Evolutionary conservation across 2,888 invertebrate species (phyloP).

Genomic region (Crematogaster levior): DNA sequence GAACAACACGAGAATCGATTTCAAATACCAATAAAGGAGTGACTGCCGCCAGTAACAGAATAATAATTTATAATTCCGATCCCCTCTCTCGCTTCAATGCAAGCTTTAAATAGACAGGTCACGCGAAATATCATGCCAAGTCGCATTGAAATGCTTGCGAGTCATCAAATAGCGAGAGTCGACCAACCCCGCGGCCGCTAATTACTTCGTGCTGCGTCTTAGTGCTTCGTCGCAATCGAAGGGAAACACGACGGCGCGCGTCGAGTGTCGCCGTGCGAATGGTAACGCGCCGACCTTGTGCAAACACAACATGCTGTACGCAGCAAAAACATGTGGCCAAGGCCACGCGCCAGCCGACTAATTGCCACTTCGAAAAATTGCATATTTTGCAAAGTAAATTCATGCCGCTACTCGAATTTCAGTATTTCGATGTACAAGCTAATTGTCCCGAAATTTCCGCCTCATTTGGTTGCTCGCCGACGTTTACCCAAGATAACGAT

Average conservation of each 20-base stretch:
- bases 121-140: neutral
- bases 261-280: neutral
- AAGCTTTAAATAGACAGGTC: neutral
- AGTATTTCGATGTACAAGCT: too few species aligned
- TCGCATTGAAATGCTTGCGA: neutral
- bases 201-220: neutral
- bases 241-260: neutral
- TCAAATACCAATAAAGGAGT: neutral
- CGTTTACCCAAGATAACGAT: neutral
- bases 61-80: neutral
- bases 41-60: neutral
- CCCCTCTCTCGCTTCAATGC: neutral
- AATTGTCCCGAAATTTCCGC: too few species aligned
- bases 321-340: conserved; percentile 1
- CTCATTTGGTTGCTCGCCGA: too few species aligned
- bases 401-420: neutral
- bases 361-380: neutral
- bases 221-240: neutral
- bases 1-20: neutral
- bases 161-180: neutral
- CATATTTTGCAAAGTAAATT: conserved; percentile 8
- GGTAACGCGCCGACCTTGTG: neutral
- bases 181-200: neutral
- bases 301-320: neutral
- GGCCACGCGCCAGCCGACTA: neutral